Base-by-base conservation (phyloP, 1,140 invertebrate genomes). In the Ips nitidus region DNA sequence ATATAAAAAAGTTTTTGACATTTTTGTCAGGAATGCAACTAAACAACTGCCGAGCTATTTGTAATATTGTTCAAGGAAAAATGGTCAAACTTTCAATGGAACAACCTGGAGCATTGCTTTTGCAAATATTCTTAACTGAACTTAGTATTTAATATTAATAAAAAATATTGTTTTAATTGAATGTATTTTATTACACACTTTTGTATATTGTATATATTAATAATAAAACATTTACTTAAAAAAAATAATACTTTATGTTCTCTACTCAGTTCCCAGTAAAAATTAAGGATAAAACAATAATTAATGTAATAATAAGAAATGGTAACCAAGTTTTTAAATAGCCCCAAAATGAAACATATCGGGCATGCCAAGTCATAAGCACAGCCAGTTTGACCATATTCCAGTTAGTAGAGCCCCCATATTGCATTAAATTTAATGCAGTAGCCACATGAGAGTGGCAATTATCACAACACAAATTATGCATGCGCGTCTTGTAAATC, bases 361-460 rank as follows among this genome's bases (percentile, higher is more conserved):
- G 92, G 5, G 92, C 91, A 82, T 89, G 85, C 41, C 92, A 76
- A 52, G 94, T 83, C 82, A 95, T 90, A 52, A 90, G 85, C 73
- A 93, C 86, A 61, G 90, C 91, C 41, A 98, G 80, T 79, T 93
- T 94, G 0, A 98, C 86, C 95, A 98, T 98, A 78, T 97, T 98
- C 94, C 95, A 98, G 40, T 83, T 87, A 4, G 81, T 86, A 56
- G 86, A 89, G 56, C 87, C 86, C 65, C 91, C 82, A 78, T 98
- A 99, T 39, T 86, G 84, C 96, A 98, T 98, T 55, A 91, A 81
- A 79, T 97, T 96, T n/a, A 99, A 82, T 2, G 98, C 95, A 68
- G 88, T 90, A 0, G 96, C 96, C 53, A 98, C 95, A 84, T 99
- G 97, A 0, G 96, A 98, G 82, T 99, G 98, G 78, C 98, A 99